A percentile compares a stretch with the other conserved stretches of the same genome.
phyloP scores from a whole-genome alignment of 2,113 vertebrate species.

The Malurus cyaneus region DNA sequence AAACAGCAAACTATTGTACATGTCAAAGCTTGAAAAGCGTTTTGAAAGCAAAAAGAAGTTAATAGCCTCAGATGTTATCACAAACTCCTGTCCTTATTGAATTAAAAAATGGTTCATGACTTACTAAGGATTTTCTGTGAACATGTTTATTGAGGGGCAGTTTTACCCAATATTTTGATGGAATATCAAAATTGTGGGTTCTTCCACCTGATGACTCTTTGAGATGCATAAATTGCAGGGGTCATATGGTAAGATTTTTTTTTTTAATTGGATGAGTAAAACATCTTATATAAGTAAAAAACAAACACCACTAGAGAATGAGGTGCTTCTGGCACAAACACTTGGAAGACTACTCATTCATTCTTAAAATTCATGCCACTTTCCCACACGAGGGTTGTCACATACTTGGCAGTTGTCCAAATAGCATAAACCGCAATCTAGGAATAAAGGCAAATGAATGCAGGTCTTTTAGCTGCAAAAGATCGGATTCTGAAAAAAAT shows the following conservation, averaged over 20 bases:
- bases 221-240: background rate
- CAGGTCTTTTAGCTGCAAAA: slow-evolving; percentile 28
- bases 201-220: background rate
- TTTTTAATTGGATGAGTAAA: background rate
- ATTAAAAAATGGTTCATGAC: background rate
- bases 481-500: background rate
- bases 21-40: background rate
- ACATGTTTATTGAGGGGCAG: background rate
- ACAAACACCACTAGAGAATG: slow-evolving; percentile 37
- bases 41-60: background rate
- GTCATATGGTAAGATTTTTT: background rate
- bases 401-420: slow-evolving; percentile 40
- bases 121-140: background rate
- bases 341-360: slow-evolving; percentile 39
- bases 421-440: slow-evolving; percentile 34
- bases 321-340: slow-evolving; percentile 53
- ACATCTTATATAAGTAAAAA: slow-evolving; percentile 4
- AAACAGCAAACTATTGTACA: background rate
- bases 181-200: background rate
- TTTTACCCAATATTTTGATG: background rate
- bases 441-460: slow-evolving; percentile 37
- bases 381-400: slow-evolving; percentile 54
- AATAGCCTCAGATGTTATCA: background rate
- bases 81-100: background rate
- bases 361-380: slow-evolving; percentile 67